Conservation (phyloP, 2,888 invertebrate genomes). For the Limenitis camilla region DNA sequence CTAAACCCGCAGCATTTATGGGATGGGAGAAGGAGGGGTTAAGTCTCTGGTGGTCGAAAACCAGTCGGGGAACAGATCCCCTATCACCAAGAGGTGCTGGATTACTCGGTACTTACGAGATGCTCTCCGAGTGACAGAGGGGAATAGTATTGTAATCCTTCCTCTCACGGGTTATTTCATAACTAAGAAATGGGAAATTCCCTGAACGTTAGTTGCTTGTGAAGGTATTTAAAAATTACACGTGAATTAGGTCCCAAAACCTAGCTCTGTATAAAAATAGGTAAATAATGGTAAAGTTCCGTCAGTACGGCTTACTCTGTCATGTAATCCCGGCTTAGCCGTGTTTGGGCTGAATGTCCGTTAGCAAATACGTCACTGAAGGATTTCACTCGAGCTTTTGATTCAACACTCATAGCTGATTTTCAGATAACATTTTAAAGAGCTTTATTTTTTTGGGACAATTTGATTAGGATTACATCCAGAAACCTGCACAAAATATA, state of each 20-base stretch:
- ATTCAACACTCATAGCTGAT: conserved; percentile 1
- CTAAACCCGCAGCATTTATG: no score
- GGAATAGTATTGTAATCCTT: no score
- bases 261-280: background rate
- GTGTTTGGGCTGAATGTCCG: conserved; percentile 10
- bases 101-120: no score
- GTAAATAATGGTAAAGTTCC: background rate
- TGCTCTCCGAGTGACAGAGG: no score
- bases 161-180: no score
- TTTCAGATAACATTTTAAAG: background rate
- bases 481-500: no score
- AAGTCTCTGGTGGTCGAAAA: no score
- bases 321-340: conserved; percentile 15
- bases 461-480: background rate
- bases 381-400: conserved; percentile 3
- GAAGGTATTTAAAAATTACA: background rate
- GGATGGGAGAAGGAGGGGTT: no score
- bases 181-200: no score
- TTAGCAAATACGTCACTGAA: conserved; percentile 10
- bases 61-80: no score
- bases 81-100: no score
- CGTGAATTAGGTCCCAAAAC: background rate
- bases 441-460: background rate
- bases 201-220: no score
- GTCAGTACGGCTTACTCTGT: conserved; percentile 15